Percentiles rank a stretch among this genome's conserved stretches.
Conservation (phyloP, 2,113 vertebrate species). For the Pleuronectes platessa region DNA sequence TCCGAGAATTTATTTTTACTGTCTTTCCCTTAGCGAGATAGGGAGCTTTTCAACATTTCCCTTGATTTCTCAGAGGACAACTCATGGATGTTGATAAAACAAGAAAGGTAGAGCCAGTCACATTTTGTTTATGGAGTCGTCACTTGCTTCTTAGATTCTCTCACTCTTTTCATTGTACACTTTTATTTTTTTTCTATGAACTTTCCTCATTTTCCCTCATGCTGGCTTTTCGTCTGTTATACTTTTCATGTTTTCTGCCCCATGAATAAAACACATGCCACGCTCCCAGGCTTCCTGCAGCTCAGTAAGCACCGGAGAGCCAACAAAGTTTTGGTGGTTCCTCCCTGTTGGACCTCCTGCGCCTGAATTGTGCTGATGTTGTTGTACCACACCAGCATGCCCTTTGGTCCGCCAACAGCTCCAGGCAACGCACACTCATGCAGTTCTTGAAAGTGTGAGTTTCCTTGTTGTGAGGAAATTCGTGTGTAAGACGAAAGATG, state of each 20-base stretch:
- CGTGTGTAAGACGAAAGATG: conserved; percentile 18
- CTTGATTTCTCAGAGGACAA: no score
- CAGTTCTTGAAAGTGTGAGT: conserved; percentile 27
- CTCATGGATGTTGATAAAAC: no score
- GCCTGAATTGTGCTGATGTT: conserved; percentile 53
- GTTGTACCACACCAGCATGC: conserved; percentile 48
- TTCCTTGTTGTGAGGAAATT: conserved; percentile 13
- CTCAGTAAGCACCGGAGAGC: conserved; percentile 44
- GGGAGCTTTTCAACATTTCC: no score
- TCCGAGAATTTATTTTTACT: no score
- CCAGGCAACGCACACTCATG: conserved; percentile 26
- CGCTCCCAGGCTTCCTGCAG: conserved; percentile 47
- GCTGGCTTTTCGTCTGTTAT: conserved; percentile 30
- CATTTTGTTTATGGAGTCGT: background rate
- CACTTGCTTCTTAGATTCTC: background rate
- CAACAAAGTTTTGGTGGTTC: conserved; percentile 35
- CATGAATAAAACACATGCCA: conserved; percentile 71
- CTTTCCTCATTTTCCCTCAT: conserved; percentile 20
- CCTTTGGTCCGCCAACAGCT: conserved; percentile 38
- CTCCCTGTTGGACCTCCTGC: conserved; percentile 41
- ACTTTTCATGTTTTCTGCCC: conserved; percentile 46
- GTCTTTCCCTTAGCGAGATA: no score
- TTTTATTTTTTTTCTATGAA: conserved; percentile 1
- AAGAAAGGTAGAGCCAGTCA: no score
- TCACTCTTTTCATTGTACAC: background rate